phyloP scores from a whole-genome alignment of 2,113 vertebrate species.

The Cyprinodon variegatus region DNA sequence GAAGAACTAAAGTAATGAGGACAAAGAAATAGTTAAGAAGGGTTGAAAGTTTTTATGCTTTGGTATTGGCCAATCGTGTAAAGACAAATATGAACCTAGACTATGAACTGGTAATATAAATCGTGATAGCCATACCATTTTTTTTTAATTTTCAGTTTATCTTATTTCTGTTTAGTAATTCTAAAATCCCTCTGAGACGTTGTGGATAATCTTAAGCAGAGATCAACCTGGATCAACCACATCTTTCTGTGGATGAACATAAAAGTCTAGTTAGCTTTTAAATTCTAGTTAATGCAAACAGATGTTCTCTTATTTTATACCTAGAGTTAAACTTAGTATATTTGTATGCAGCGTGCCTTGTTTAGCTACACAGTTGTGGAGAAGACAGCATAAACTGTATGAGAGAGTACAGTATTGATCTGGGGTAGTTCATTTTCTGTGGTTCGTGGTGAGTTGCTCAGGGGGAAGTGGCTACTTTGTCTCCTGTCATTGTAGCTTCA shows the following conservation, averaged over 20 bases:
- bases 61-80: no score
- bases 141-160: background rate
- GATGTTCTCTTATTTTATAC: background rate
- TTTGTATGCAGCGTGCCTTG: background rate
- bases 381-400: constrained; percentile 26
- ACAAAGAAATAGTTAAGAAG: no score
- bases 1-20: no score
- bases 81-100: no score
- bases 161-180: background rate
- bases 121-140: no score
- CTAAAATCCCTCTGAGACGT: background rate
- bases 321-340: background rate
- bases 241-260: background rate
- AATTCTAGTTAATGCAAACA: background rate
- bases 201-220: background rate
- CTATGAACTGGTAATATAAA: no score
- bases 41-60: no score
- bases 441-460: constrained; percentile 75
- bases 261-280: background rate
- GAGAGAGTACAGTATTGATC: constrained; percentile 77
- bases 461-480: constrained; percentile 81
- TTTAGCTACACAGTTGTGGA: constrained; percentile 8
- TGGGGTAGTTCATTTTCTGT: constrained; percentile 78
- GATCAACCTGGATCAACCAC: background rate
- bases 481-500: constrained; percentile 77